phyloP scores from a whole-genome alignment of 92 coral and sea anemone genomes.

The Chrysogorgia sp. region DNA sequence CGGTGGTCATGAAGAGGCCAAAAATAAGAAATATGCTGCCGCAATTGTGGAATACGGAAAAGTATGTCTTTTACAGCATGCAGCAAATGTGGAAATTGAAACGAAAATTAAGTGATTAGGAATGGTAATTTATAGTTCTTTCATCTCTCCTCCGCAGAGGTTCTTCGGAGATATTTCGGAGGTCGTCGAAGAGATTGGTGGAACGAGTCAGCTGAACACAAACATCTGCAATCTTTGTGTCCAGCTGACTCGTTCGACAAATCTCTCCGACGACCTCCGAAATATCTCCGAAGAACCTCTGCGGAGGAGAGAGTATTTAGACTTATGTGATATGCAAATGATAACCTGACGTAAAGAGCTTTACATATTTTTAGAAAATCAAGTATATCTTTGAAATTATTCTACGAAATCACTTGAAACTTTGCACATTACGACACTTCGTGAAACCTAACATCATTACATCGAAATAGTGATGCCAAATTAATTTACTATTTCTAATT shows the following conservation, averaged over 20 bases:
- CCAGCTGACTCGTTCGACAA: too few relatives aligned
- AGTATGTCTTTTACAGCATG: conserved; percentile 40
- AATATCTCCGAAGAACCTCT: too few relatives aligned
- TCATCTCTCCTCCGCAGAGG: neutral
- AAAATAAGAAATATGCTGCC: conserved; percentile 86
- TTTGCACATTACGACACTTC: too few relatives aligned
- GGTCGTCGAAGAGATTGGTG: neutral
- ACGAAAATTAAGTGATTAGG: neutral
- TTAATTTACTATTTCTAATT: too few relatives aligned
- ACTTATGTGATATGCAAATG: neutral
- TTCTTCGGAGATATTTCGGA: neutral
- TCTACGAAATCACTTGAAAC: too few relatives aligned
- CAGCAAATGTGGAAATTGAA: neutral
- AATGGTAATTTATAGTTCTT: neutral
- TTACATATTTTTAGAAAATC: too few relatives aligned
- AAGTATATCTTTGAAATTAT: too few relatives aligned
- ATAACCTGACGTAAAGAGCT: neutral
- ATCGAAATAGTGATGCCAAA: too few relatives aligned
- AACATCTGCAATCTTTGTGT: too few relatives aligned
- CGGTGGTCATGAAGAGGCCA: conserved; percentile 84
- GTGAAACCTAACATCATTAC: too few relatives aligned
- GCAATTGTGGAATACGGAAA: conserved; percentile 96
- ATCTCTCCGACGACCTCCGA: conserved; percentile 22
- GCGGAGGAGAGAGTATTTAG: neutral
- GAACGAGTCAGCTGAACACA: too few relatives aligned